Percentiles rank a stretch among this genome's conserved stretches.
phyloP scores from a whole-genome alignment of 2,113 vertebrate genomes.

The Eudyptes chrysolophus region DNA sequence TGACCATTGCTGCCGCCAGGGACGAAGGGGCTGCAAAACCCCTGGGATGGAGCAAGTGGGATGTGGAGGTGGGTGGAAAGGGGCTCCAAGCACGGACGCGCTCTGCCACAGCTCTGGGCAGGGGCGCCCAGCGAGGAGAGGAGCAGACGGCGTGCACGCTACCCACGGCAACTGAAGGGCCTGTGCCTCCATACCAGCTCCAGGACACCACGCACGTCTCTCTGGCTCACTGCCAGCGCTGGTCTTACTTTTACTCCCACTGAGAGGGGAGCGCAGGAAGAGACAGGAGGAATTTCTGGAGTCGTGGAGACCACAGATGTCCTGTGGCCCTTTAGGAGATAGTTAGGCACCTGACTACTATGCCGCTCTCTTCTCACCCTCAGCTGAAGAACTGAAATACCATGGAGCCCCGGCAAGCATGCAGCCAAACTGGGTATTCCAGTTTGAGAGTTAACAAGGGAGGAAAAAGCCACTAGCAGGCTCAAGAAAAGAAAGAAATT shows the following conservation, averaged over 20 bases:
- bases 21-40: background rate
- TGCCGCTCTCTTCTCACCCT: background rate
- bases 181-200: background rate
- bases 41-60: background rate
- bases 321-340: background rate
- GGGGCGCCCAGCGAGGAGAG: background rate
- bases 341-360: background rate
- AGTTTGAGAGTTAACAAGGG: background rate
- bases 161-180: fast-evolving
- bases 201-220: fast-evolving
- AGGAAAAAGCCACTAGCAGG: background rate
- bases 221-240: background rate
- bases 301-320: fast-evolving
- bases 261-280: background rate
- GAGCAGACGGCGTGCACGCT: background rate
- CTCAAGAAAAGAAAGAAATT: background rate
- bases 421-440: background rate
- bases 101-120: background rate
- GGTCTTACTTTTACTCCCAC: background rate
- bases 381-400: background rate
- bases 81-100: fast-evolving
- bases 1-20: fast-evolving
- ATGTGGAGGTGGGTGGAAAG: background rate
- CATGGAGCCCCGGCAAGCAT: background rate
- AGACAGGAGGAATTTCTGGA: background rate